Base-by-base conservation (phyloP, 2,888 invertebrate species). In the Ophioninae sp. region DNA sequence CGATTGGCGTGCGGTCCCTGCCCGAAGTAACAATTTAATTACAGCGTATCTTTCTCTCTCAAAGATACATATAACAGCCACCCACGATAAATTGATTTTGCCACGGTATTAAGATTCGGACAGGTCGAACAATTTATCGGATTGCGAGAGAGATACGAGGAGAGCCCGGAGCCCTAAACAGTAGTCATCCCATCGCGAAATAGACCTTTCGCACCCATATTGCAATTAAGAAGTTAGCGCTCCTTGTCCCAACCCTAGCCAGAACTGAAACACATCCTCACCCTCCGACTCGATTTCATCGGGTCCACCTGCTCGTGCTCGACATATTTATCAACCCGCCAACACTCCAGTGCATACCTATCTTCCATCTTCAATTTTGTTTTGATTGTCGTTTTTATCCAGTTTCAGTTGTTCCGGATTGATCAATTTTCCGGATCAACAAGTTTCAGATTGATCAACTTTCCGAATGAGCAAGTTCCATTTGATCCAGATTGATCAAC, bases 11-110 rank as follows among this genome's bases (percentile, higher is more conserved):
- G 91, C 91, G 90, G 90, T 88, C 90, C 68, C 79, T 85, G 93
- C 93, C 93, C 88, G 89, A 87, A 92, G 93, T 93, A 92, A 93
- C 93, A 92, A 92, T 93, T 93, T 93, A 93, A 93, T 93, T 93
- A 93, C 91, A 92, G 89, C 89, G 88, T 88, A 87, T 87, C 86
- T 87, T 81, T 80, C 75, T 79, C 79, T 69, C 56, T 69, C 56
- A 44, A 81, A 86, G 89, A 91, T 92, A 92, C 90, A 90, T 91
- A 91, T 91, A 92, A 89, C 92, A 91, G 90, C 93, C 93, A 93
- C 92, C 93, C 92, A 92, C 92, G 90, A 91, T 92, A 93, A 92
- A 93, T 93, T 93, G 91, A 92, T 92, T 93, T 91, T 90, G 91
- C 92, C 89, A 92, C 92, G 93, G 92, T 91, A 92, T 92, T 92